phyloP scores from a whole-genome alignment of 1,140 invertebrate genomes.

The Geopemphigus sp. region DNA sequence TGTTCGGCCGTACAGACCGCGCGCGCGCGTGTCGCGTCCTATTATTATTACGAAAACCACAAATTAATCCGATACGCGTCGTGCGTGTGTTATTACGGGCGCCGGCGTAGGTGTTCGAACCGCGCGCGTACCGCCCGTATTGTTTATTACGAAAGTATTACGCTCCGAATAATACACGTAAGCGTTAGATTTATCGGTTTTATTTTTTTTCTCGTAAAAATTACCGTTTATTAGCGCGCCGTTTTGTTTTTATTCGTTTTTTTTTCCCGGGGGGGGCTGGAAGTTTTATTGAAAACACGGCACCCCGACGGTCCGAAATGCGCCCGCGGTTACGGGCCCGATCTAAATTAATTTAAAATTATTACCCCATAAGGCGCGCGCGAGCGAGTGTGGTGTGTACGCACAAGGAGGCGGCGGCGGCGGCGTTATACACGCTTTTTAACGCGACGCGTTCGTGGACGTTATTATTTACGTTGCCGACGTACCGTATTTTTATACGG shows the following conservation, averaged over 20 bases:
- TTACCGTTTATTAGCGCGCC: constrained; percentile 20
- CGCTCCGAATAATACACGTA: background rate
- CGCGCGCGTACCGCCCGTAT: constrained; percentile 15
- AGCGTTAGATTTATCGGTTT: constrained; percentile 35
- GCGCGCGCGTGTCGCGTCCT: constrained; percentile 15
- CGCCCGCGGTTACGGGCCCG: constrained; percentile 8
- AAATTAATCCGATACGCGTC: constrained; percentile 36
- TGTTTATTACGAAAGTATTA: background rate
- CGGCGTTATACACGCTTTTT: background rate
- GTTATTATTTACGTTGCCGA: constrained; percentile 15
- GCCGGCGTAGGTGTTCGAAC: background rate
- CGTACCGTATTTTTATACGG: background rate
- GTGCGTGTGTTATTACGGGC: constrained; percentile 26
- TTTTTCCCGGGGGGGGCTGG: too few relatives aligned
- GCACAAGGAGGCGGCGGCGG: background rate
- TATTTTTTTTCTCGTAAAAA: background rate
- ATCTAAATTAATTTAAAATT: constrained; percentile 46
- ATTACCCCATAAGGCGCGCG: constrained; percentile 15
- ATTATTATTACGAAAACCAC: constrained; percentile 22
- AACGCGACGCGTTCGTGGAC: constrained; percentile 2
- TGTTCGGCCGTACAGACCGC: background rate
- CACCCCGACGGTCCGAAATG: background rate
- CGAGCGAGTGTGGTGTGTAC: too few relatives aligned
- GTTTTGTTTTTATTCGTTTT: background rate
- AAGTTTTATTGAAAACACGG: constrained; percentile 45